Evolutionary conservation across 2,113 vertebrate genomes (phyloP).

Genomic region (Pachypanchax playfairii): DNA sequence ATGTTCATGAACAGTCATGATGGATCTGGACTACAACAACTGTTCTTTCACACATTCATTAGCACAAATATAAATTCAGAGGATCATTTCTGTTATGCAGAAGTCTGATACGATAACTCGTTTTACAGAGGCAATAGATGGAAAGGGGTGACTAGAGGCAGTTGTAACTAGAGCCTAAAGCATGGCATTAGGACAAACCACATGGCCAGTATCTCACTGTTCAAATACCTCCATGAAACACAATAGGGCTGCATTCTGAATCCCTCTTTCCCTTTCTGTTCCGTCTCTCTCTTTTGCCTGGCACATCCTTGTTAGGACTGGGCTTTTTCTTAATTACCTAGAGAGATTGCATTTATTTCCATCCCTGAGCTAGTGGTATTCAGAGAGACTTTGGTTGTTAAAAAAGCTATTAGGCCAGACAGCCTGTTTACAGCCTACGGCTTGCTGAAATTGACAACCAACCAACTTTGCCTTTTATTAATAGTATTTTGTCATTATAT

Average conservation of each 20-base stretch:
- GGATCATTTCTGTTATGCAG: constrained; percentile 38
- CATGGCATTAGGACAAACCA: constrained; percentile 71
- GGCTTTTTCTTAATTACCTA: constrained; percentile 80
- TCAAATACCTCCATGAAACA: constrained; percentile 80
- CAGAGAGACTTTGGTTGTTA: too few relatives aligned
- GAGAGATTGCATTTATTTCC: constrained; percentile 77
- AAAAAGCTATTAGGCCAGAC: too few relatives aligned
- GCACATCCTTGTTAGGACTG: constrained; percentile 70
- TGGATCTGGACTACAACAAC: constrained; percentile 35
- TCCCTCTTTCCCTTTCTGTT: constrained; percentile 70
- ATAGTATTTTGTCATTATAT: too few relatives aligned
- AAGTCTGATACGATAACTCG: constrained; percentile 61
- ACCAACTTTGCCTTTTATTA: too few relatives aligned
- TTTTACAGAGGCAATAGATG: constrained; percentile 43
- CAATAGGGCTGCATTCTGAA: constrained; percentile 80
- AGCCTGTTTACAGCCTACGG: too few relatives aligned
- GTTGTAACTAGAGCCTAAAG: constrained; percentile 76
- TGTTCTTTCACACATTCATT: constrained; percentile 38
- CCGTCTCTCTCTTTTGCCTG: constrained; percentile 68
- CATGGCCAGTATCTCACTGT: constrained; percentile 72
- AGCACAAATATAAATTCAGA: constrained; percentile 12
- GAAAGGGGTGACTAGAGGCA: constrained; percentile 58
- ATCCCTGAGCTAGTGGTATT: constrained; percentile 74
- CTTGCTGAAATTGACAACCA: too few relatives aligned
- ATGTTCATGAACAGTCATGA: constrained; percentile 39